Percentiles rank a stretch among this genome's conserved stretches.
These are phyloP conservation scores for Austrolebias charrua DNA, from an alignment of 2,797 vertebrate genomes.

Conservation along the genomic window DNA sequence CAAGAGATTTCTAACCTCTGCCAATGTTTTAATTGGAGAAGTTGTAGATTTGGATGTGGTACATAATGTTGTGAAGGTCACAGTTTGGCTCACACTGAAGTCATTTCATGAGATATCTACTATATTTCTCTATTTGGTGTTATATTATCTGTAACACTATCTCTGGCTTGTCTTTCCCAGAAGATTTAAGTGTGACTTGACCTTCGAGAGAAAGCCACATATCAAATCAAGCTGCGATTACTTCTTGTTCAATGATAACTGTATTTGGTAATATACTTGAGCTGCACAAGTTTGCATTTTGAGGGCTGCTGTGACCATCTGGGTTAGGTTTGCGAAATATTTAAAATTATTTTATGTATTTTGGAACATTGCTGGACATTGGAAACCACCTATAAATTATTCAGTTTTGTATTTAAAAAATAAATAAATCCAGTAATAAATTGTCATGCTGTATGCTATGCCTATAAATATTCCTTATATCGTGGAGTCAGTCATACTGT, in stretches of 20 bases:
- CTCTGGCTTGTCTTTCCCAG: constrained; percentile 39
- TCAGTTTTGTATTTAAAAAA: too few relatives aligned
- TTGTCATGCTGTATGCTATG: not conserved
- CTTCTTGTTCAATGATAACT: constrained; percentile 18
- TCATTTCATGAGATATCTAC: constrained; percentile 56
- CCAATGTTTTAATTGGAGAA: constrained; percentile 69
- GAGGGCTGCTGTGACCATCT: not conserved
- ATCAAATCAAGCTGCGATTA: constrained; percentile 10
- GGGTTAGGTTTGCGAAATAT: not conserved
- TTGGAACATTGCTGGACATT: not conserved
- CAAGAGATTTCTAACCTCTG: constrained; percentile 55
- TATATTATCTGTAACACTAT: constrained; percentile 61
- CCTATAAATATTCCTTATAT: not conserved
- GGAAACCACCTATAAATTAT: not conserved
- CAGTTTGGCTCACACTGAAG: constrained; percentile 50
- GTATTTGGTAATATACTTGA: not conserved
- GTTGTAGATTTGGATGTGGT: constrained; percentile 43
- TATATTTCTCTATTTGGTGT: constrained; percentile 40
- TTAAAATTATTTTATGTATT: not conserved
- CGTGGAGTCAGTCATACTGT: not conserved
- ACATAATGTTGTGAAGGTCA: constrained; percentile 47
- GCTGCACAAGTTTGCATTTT: constrained; percentile 1
- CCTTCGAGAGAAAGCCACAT: constrained; percentile 8
- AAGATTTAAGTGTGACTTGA: constrained; percentile 36
- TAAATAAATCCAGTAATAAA: not conserved